A percentile compares a stretch with the other conserved stretches of the same genome.
phyloP scores from a whole-genome alignment of 1,140 invertebrate genomes.

The Gyrodactylus salaris region DNA sequence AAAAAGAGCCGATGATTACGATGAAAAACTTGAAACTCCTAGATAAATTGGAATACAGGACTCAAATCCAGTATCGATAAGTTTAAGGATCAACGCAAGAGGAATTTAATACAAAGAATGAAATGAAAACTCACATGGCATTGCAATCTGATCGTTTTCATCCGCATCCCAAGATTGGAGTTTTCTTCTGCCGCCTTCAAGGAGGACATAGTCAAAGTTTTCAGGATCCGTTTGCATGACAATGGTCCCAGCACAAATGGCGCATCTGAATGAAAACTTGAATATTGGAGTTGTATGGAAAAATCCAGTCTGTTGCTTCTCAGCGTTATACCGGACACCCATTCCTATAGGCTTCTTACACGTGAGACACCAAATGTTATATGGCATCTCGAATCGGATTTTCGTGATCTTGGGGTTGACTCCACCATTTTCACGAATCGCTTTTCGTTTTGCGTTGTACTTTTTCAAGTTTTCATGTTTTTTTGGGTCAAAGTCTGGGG shows the following conservation, averaged over 20 bases:
- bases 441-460: conserved; percentile 57
- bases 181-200: conserved; percentile 64
- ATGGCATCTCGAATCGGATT: conserved; percentile 95
- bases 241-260: conserved; percentile 80
- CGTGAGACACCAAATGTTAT: conserved; percentile 93
- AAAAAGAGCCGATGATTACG: no score
- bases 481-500: conserved; percentile 76
- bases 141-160: conserved; percentile 51
- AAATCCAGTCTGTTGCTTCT: conserved; percentile 90
- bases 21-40: background rate
- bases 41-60: no score
- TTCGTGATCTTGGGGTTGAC: conserved; percentile 76
- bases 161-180: conserved; percentile 88
- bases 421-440: conserved; percentile 68
- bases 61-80: no score
- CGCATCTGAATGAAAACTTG: conserved; percentile 95
- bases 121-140: conserved; percentile 17
- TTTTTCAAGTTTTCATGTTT: conserved; percentile 57
- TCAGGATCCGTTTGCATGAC: conserved; percentile 92
- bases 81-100: background rate
- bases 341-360: conserved; percentile 93
- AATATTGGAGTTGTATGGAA: conserved; percentile 89
- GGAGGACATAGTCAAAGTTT: conserved; percentile 84
- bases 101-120: no score
- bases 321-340: conserved; percentile 90